Evolutionary conservation across 2,888 invertebrate species (phyloP).

Genomic region (Aethes cnicana): DNA sequence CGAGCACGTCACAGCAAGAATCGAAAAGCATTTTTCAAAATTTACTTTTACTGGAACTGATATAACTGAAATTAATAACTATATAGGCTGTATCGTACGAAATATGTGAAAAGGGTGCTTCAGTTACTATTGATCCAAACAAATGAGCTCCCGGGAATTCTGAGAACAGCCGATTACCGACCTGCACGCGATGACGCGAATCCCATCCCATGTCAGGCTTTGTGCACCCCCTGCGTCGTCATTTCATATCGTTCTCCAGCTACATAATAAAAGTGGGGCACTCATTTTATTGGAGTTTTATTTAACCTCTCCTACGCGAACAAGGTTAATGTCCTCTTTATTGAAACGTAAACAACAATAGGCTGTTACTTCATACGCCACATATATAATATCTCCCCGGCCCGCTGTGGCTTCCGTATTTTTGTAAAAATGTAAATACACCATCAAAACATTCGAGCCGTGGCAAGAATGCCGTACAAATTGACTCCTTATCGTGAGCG

Average conservation of each 20-base stretch:
- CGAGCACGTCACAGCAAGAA: not conserved
- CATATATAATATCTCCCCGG: constrained; percentile 10
- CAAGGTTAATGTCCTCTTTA: constrained; percentile 19
- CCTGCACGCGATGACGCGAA: constrained; percentile 2
- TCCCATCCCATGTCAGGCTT: not conserved
- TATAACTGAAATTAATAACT: too few species aligned
- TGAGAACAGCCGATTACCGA: constrained; percentile 5
- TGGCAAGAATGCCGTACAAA: constrained; percentile 36
- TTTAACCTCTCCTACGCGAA: not conserved
- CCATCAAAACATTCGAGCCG: constrained; percentile 27
- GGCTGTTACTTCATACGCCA: constrained; percentile 12
- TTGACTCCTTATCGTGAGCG: constrained; percentile 45
- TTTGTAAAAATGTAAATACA: constrained; percentile 30
- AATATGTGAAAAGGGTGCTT: too few species aligned
- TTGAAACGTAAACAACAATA: constrained; percentile 11
- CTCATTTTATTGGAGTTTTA: too few species aligned
- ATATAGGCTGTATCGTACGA: too few species aligned
- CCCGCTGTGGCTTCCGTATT: constrained; percentile 25
- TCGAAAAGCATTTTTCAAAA: too few species aligned
- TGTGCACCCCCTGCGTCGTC: constrained; percentile 6
- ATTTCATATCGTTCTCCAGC: constrained; percentile 1
- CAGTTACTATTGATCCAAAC: constrained; percentile 6
- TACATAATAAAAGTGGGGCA: constrained; percentile 17
- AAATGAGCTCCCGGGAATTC: not conserved
- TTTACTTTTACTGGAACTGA: too few species aligned